Evolutionary conservation across 1,140 invertebrate species (phyloP).

Genomic region (Heliconius melpomene): DNA sequence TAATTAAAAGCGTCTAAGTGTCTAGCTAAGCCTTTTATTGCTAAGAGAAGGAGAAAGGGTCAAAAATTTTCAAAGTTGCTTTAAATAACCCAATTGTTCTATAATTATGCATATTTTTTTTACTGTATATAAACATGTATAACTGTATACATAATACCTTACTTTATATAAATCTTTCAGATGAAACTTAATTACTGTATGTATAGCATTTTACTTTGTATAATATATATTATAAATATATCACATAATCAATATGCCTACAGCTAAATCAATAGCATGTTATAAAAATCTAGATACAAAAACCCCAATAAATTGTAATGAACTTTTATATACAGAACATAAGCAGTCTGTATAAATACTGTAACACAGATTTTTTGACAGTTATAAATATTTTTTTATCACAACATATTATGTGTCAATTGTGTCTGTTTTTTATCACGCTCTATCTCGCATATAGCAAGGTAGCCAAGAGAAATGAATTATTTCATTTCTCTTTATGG

Average conservation of each 20-base stretch:
- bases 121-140: too few species aligned
- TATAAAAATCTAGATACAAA: conserved; percentile 15
- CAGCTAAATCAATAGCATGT: not conserved
- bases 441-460: too few species aligned
- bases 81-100: too few species aligned
- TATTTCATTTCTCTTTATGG: too few species aligned
- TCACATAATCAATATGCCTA: not conserved
- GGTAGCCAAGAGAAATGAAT: too few species aligned
- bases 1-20: not conserved
- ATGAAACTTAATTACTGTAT: not conserved
- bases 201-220: not conserved
- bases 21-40: not conserved
- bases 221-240: not conserved
- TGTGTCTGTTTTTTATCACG: not conserved
- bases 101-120: too few species aligned
- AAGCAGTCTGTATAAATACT: not conserved
- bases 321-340: not conserved
- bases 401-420: conserved; percentile 27
- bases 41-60: too few species aligned
- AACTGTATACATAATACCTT: too few species aligned
- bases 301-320: too few species aligned
- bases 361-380: not conserved
- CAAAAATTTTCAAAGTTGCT: too few species aligned
- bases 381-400: conserved; percentile 17
- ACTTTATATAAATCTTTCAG: not conserved